phyloP scores from a whole-genome alignment of 2,888 invertebrate genomes.

The Strigamia transsilvanica region DNA sequence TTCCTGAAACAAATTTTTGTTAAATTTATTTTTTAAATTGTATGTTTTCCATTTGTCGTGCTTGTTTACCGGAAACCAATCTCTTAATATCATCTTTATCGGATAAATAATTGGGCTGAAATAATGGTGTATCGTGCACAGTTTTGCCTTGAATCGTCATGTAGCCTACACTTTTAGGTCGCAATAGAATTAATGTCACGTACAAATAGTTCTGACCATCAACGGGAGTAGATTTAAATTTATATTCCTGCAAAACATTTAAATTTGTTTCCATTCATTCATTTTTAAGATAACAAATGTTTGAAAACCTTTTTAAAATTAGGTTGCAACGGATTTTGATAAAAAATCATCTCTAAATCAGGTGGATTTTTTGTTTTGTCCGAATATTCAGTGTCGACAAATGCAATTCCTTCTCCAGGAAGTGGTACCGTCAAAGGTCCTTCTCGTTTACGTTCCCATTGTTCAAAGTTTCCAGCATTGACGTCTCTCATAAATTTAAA shows the following conservation, averaged over 20 bases:
- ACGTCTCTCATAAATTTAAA: slow-evolving; percentile 27
- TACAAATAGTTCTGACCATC: background rate
- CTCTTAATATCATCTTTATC: slow-evolving; percentile 79
- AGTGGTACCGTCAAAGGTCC: slow-evolving; percentile 32
- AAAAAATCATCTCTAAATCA: slow-evolving; percentile 32
- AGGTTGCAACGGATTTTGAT: background rate
- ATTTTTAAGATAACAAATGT: background rate
- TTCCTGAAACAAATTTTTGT: slow-evolving; percentile 16
- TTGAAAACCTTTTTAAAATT: background rate
- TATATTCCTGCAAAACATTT: background rate
- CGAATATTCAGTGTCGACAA: slow-evolving; percentile 29
- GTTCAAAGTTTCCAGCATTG: slow-evolving; percentile 26
- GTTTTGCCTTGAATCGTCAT: slow-evolving; percentile 75
- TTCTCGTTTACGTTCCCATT: slow-evolving; percentile 47
- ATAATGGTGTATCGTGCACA: slow-evolving; percentile 85
- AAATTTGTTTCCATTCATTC: background rate
- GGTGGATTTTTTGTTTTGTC: slow-evolving; percentile 25
- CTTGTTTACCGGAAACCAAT: slow-evolving; percentile 73
- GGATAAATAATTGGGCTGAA: slow-evolving; percentile 91
- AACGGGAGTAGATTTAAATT: background rate
- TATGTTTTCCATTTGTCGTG: no score
- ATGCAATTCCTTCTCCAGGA: slow-evolving; percentile 28
- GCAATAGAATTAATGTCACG: background rate
- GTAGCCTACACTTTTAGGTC: slow-evolving; percentile 37
- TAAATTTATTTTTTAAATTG: background rate